Evolutionary conservation across 2,113 vertebrate genomes (phyloP), one percentile per base, ranked within the genome.

Genomic region (Sturnira hondurensis): DNA sequence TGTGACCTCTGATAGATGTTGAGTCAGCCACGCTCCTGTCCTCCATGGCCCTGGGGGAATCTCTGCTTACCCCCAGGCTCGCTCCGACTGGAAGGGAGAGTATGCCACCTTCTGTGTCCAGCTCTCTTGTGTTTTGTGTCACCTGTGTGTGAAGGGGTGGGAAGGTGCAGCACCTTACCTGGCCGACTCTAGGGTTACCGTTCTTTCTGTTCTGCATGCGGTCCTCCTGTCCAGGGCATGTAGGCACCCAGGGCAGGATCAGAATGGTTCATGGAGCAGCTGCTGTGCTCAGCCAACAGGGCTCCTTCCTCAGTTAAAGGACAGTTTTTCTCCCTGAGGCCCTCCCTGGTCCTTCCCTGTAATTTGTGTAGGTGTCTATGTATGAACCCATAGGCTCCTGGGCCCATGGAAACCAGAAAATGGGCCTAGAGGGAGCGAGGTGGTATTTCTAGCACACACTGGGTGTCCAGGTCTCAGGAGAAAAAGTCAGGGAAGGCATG

Each of bases 181-280:
- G 19, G 36, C 36, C 19, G 20, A 17, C 12, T 33, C 52, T 45
- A n/a, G 31, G 2, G n/a, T 54, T 45, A 2, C 3, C 28, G 45
- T 26, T 58, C 74, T 65, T 36, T 47, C 58, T 52, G 43, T 77
- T n/a, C 61, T 67, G 9, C 10, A 2, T 0, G 3, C 1, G 1
- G 4, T 76, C 43, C 26, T 86, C 58, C 38, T 9, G 33, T 19
- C 5, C 31, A 70, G 24, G 36, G n/a, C 45, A 31, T 11, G 1
- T 0, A 84, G 45, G 50, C 41, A 33, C 43, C n/a, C 16, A 2
- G 54, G 31, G 26, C 43, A 24, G 31, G 7, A 41, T 36, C 36
- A 11, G 26, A 50, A 45, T 14, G 4, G 52, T n/a, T 52, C 43
- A 17, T 0, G 2, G 1, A 17, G 41, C 1, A 0, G 24, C 8